phyloP scores from a whole-genome alignment of 1,140 invertebrate species.

The Drosophila leontia region DNA sequence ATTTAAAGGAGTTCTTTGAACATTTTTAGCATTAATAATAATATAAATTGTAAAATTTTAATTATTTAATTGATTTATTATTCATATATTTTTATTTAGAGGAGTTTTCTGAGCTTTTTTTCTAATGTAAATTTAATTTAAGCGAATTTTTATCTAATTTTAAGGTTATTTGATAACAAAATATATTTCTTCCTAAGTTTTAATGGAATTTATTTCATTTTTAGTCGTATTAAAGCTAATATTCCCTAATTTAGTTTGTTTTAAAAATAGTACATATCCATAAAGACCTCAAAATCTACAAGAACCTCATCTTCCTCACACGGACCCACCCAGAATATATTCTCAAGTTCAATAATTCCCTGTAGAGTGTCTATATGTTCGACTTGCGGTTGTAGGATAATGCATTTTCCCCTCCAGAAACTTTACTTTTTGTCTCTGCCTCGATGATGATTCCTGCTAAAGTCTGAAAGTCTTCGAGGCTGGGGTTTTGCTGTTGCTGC shows the following conservation, averaged over 20 bases:
- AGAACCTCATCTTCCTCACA: neutral
- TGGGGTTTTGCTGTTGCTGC: constrained; percentile 8
- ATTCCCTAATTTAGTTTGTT: neutral
- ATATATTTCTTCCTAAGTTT: too few relatives aligned
- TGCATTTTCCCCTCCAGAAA: neutral
- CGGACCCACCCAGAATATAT: neutral
- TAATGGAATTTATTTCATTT: neutral
- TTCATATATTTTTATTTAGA: too few relatives aligned
- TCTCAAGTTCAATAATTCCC: neutral
- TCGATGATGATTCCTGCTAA: constrained; percentile 22
- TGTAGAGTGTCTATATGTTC: neutral
- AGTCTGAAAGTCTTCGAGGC: constrained; percentile 19
- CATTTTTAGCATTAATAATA: too few relatives aligned
- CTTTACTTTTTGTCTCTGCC: constrained; percentile 15
- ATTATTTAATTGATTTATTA: too few relatives aligned
- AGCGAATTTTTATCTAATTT: too few relatives aligned
- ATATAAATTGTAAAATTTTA: too few relatives aligned
- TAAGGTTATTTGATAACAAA: too few relatives aligned
- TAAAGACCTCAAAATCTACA: too few relatives aligned
- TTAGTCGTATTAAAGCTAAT: neutral
- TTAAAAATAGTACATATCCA: too few relatives aligned
- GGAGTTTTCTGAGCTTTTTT: too few relatives aligned
- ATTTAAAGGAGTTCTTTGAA: too few relatives aligned
- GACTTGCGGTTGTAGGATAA: neutral
- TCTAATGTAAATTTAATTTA: too few relatives aligned